These are phyloP conservation scores for Nyctibius bracteatus DNA, from an alignment of 2,113 vertebrate genomes.

Conservation along the genomic window DNA sequence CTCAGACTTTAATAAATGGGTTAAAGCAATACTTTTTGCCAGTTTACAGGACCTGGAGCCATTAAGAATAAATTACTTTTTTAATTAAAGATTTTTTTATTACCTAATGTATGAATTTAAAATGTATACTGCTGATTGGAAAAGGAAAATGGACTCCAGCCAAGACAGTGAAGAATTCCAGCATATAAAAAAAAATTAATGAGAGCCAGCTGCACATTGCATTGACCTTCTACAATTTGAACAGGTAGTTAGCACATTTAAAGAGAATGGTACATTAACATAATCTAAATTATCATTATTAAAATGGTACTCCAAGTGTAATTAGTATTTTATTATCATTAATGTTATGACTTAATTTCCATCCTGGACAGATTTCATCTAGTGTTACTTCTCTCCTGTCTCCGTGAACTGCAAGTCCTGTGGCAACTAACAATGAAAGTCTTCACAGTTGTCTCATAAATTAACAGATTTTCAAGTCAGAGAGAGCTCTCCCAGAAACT, in stretches of 20 bases:
- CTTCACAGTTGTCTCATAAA: background rate
- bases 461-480: background rate
- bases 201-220: background rate
- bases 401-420: background rate
- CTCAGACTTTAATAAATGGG: background rate
- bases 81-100: conserved; percentile 64
- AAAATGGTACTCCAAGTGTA: conserved; percentile 31
- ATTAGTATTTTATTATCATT: conserved; percentile 58
- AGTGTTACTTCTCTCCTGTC: background rate
- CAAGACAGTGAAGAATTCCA: conserved; percentile 8
- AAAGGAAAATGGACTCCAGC: conserved; percentile 22
- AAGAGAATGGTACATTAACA: conserved; percentile 52
- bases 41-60: background rate
- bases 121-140: conserved; percentile 59
- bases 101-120: conserved; percentile 41
- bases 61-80: conserved; percentile 53
- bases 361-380: background rate
- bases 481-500: background rate
- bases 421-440: background rate
- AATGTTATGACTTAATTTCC: conserved; percentile 18
- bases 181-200: background rate
- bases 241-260: conserved; percentile 34
- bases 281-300: conserved; percentile 59
- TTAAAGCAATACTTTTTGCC: background rate
- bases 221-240: conserved; percentile 23